Base-by-base conservation (phyloP, 2,888 invertebrate species). In the Theretra japonica region DNA sequence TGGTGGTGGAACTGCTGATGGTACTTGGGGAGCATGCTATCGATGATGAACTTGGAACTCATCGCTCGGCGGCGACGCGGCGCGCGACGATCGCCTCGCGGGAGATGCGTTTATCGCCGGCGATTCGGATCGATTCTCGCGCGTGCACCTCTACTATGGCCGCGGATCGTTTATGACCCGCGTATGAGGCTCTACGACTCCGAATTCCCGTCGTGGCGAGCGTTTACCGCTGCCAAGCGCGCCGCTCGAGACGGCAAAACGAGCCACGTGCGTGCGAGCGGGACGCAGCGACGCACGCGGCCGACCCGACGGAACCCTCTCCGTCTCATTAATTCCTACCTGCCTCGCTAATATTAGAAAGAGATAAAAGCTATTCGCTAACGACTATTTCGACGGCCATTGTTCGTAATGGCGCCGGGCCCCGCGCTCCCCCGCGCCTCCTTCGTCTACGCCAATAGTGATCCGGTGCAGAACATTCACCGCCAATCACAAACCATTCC, bases 11-110 rank as follows among this genome's bases (percentile, higher is more conserved):
- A 96, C 93, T 95, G 95, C 93, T 95, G 95, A 91, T 95, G 97
- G 95, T 98, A 98, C 96, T 98, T 98, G 88, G 98, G 98, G 95
- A 98, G 97, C 98, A 98, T 98, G 96, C 98, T 98, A 97, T 98
- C 98, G 96, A 98, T 97, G 96, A 98, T 97, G 96, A 98, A 98
- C 97, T 98, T 98, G 96, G 98, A 98, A 96, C 97, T 97, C 98
- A 98, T 98, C 96, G 96, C 97, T 95, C 95, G 93, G 92, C 90
- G 90, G 90, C 92, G 92, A 92, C 92, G 93, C 93, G 92, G 91
- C 92, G 91, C 94, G 94, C 94, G 94, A 92, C 93, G 94, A 88
- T 91, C 93, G 93, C 93, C 92, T 92, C 92, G 92, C 92, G 92
- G 90, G 91, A 93, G 90, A 93, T 92, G 92, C 93, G 93, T 94